Evolutionary conservation across 2,888 invertebrate genomes (phyloP).

Genomic region (Orthosia gothica): DNA sequence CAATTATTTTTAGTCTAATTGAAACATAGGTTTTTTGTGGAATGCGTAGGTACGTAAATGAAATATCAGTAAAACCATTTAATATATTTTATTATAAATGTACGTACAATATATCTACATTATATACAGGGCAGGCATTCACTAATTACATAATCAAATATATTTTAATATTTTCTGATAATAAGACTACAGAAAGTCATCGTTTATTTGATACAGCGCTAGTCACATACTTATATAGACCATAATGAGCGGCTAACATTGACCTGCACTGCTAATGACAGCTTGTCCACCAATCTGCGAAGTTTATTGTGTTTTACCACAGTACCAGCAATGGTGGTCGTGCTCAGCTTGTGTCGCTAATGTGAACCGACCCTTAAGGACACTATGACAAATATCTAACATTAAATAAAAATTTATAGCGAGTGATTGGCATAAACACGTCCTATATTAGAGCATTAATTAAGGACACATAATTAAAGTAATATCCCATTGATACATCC

Average conservation of each 20-base stretch:
- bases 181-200: slow-evolving; percentile 80
- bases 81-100: slow-evolving; percentile 84
- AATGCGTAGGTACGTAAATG: slow-evolving; percentile 13
- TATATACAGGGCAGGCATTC: slow-evolving; percentile 84
- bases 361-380: slow-evolving; percentile 46
- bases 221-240: slow-evolving; percentile 58
- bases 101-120: slow-evolving; percentile 86
- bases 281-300: neutral
- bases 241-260: slow-evolving; percentile 36
- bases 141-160: slow-evolving; percentile 69
- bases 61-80: slow-evolving; percentile 80
- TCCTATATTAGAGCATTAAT: slow-evolving; percentile 68
- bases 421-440: slow-evolving; percentile 72
- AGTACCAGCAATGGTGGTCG: neutral
- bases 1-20: neutral
- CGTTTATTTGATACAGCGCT: slow-evolving; percentile 61
- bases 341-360: neutral
- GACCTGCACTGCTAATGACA: neutral
- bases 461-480: slow-evolving; percentile 63
- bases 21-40: neutral
- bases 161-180: slow-evolving; percentile 66
- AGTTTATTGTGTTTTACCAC: neutral
- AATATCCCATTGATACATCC: slow-evolving; percentile 69
- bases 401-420: slow-evolving; percentile 69
- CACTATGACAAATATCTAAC: slow-evolving; percentile 65